A percentile compares a stretch with the other conserved stretches of the same genome.
Evolutionary conservation across 2,888 invertebrate species (phyloP).

Genomic region (Chirona hameri): DNA sequence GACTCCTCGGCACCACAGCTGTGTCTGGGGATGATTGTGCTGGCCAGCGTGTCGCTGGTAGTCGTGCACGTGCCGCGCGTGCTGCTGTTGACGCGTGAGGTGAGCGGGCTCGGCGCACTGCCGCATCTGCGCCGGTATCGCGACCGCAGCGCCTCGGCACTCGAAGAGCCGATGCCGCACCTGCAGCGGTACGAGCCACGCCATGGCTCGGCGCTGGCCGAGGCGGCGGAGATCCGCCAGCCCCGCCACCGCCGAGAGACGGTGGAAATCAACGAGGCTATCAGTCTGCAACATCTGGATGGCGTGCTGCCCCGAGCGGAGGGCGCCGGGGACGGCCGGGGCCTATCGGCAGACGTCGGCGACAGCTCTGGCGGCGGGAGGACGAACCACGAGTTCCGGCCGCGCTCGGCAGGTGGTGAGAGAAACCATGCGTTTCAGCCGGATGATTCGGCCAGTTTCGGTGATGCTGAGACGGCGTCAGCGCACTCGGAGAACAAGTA

Average conservation of each 20-base stretch:
- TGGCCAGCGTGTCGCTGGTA: not conserved
- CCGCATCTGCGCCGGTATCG: not conserved
- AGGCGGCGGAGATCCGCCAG: not conserved
- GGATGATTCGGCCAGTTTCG: not conserved
- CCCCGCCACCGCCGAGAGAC: not conserved
- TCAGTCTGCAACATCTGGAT: not conserved
- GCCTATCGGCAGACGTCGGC: not conserved
- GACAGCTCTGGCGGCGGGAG: not conserved
- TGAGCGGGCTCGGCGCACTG: not conserved
- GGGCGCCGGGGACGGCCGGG: not conserved
- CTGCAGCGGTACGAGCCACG: not conserved
- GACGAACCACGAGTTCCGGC: not conserved
- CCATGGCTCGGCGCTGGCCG: not conserved
- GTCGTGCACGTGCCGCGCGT: constrained; percentile 23
- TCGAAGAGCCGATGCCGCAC: not conserved
- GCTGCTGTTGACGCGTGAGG: not conserved
- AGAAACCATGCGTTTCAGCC: not conserved
- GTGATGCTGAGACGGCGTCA: not conserved
- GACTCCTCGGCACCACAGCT: not conserved
- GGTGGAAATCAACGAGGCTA: not conserved
- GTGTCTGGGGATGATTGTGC: not conserved
- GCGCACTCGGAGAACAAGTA: not conserved
- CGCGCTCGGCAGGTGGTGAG: not conserved
- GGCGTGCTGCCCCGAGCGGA: not conserved
- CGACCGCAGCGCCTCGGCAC: not conserved